phyloP scores from a whole-genome alignment of 2,888 invertebrate species.

The Magallana nippona region DNA sequence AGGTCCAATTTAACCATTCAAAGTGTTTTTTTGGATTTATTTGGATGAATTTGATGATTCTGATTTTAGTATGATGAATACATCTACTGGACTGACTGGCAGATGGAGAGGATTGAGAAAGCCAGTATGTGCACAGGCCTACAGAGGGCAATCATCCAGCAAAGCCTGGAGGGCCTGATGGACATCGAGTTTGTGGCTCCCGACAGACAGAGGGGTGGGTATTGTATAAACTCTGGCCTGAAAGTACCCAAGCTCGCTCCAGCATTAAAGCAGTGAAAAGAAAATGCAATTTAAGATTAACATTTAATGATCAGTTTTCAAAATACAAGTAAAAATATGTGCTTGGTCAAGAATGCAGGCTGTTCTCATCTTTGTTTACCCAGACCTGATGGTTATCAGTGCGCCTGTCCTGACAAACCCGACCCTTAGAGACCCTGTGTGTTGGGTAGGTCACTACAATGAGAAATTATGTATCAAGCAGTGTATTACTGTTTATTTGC shows the following conservation, averaged over 20 bases:
- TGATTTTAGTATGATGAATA: constrained; percentile 82
- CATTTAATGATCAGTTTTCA: too few relatives aligned
- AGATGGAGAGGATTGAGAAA: constrained; percentile 89
- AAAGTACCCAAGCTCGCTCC: too few relatives aligned
- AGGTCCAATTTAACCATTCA: too few relatives aligned
- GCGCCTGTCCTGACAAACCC: constrained; percentile 88
- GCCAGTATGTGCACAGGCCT: constrained; percentile 88
- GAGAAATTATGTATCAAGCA: neutral
- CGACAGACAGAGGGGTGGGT: constrained; percentile 84
- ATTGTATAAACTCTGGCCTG: neutral
- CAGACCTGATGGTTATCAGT: constrained; percentile 84
- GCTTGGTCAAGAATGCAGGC: constrained; percentile 89
- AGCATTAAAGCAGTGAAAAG: too few relatives aligned
- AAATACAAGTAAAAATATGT: constrained; percentile 85
- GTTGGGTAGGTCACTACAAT: constrained; percentile 47
- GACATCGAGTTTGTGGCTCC: constrained; percentile 90
- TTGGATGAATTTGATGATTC: neutral
- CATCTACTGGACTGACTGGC: constrained; percentile 95
- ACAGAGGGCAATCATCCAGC: constrained; percentile 86
- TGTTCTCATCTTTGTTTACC: constrained; percentile 92
- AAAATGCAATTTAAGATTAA: neutral
- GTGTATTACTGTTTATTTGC: neutral
- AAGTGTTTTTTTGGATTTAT: too few relatives aligned
- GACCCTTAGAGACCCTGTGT: constrained; percentile 59
- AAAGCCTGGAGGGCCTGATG: constrained; percentile 89